These are phyloP conservation scores for Idaea aversata DNA, from an alignment of 2,888 invertebrate genomes.

Conservation along the genomic window DNA sequence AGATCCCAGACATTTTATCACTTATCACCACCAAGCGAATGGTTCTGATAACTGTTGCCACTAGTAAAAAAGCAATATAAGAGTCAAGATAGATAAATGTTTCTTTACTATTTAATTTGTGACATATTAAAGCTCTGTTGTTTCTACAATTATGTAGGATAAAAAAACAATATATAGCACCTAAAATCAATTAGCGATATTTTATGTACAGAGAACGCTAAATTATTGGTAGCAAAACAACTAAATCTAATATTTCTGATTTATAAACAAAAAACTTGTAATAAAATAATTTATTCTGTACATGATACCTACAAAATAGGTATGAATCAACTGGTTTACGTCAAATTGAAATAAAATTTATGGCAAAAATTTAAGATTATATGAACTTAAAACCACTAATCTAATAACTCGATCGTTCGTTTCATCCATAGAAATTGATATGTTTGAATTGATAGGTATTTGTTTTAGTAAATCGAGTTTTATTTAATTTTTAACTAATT, in stretches of 20 bases:
- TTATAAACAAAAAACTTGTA: slow-evolving; percentile 61
- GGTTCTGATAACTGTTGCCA: slow-evolving; percentile 77
- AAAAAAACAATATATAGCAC: slow-evolving; percentile 60
- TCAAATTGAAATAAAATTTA: slow-evolving; percentile 47
- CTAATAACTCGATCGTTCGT: neutral
- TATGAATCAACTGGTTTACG: slow-evolving; percentile 57
- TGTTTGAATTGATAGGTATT: neutral
- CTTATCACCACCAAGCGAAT: slow-evolving; percentile 70
- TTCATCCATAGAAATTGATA: neutral
- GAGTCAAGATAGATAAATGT: slow-evolving; percentile 30
- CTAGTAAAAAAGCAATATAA: slow-evolving; percentile 40
- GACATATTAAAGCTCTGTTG: slow-evolving; percentile 58
- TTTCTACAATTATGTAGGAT: slow-evolving; percentile 39
- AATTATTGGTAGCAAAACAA: slow-evolving; percentile 63
- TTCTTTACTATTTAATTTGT: slow-evolving; percentile 46
- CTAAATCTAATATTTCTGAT: slow-evolving; percentile 64
- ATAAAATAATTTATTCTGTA: slow-evolving; percentile 76
- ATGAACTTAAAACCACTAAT: neutral
- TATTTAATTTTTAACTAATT: neutral
- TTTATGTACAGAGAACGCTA: slow-evolving; percentile 71
- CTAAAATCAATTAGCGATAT: slow-evolving; percentile 71
- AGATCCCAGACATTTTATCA: slow-evolving; percentile 62
- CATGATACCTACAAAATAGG: slow-evolving; percentile 47
- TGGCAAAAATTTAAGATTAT: slow-evolving; percentile 54
- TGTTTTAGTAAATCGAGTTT: neutral